phyloP scores from a whole-genome alignment of 2,113 vertebrate species.

The Neolamprologus toae region DNA sequence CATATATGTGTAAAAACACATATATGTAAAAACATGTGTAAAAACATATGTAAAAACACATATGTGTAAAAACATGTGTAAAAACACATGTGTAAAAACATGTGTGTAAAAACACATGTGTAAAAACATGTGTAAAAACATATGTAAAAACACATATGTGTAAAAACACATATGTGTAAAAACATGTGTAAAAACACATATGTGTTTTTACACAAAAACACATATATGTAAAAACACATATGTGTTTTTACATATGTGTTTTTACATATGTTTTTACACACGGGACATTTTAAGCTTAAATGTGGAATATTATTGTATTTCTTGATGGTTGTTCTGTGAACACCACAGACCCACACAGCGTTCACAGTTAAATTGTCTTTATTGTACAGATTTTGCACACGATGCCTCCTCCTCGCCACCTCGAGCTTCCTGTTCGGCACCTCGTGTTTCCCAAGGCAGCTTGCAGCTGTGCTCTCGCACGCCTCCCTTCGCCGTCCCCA shows the following conservation, averaged over 20 bases:
- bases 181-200: too few relatives aligned
- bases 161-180: too few relatives aligned
- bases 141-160: too few relatives aligned
- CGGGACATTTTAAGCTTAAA: neutral
- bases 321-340: neutral
- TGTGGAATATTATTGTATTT: neutral
- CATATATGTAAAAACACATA: fast-evolving
- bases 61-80: too few relatives aligned
- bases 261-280: neutral
- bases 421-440: neutral
- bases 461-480: neutral
- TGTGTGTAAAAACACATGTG: fast-evolving
- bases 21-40: too few relatives aligned
- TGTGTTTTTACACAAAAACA: too few relatives aligned
- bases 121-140: too few relatives aligned
- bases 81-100: too few relatives aligned
- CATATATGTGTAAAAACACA: too few relatives aligned
- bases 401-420: neutral
- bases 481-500: neutral
- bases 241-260: too few relatives aligned
- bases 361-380: neutral
- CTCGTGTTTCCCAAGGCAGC: neutral
- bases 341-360: neutral
- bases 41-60: too few relatives aligned
- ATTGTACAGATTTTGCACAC: neutral